Evolutionary conservation across 1,140 invertebrate genomes (phyloP), one percentile per base, ranked within the genome.

Genomic region (Brachionus rotundiformis): DNA sequence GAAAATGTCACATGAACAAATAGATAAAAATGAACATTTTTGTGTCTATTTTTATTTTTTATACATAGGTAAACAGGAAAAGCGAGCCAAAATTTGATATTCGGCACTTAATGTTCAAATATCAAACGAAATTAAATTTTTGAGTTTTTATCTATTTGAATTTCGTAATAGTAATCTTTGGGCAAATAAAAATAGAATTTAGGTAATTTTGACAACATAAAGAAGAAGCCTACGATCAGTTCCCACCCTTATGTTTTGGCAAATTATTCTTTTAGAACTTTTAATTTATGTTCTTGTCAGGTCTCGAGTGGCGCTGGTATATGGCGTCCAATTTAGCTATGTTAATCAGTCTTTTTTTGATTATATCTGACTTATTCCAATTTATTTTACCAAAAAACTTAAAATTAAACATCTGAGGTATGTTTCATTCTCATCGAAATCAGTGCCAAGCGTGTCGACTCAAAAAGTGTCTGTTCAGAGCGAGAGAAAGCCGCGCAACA

Each of bases 391-490:
- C n/a, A n/a, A n/a, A n/a, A n/a, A n/a, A n/a, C n/a, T n/a, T n/a
- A n/a, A n/a, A n/a, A n/a, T n/a, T n/a, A n/a, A n/a, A n/a, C n/a
- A n/a, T n/a, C n/a, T n/a, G n/a, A n/a, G n/a, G n/a, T n/a, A n/a
- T n/a, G n/a, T n/a, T n/a, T n/a, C n/a, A n/a, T n/a, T n/a, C 96
- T 0, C 97, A 99, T 88, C 89, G 97, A 81, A 99, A 99, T 89
- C 95, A 98, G 87, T 98, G 95, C 87, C 96, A 98, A 87, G 96
- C 96, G 0, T 99, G 97, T 87, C 89, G 97, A 31, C 90, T 99
- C 47, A 98, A 98, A 89, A 99, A 98, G 89, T 99, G 97, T 88
- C 90, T 79, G 97, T 99, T 6, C 97, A 99, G 90, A 99, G 99
- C 88, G 97, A 99, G 89, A 90, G 97, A 7, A 97, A 99, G 87